phyloP scores from a whole-genome alignment of 1,140 invertebrate species.

The Mylabris phalerata region DNA sequence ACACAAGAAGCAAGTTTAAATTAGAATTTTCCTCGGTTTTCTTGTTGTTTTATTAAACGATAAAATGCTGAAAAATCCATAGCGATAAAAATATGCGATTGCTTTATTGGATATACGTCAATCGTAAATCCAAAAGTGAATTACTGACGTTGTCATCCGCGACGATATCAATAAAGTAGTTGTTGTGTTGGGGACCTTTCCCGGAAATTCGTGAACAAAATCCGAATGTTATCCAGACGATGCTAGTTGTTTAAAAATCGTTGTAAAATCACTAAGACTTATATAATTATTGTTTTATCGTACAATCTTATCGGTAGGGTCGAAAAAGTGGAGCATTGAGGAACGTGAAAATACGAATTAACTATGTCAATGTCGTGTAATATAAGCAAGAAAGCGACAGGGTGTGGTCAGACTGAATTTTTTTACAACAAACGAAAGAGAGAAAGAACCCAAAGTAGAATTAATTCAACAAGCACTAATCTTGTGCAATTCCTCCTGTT shows the following conservation, averaged over 20 bases:
- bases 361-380: slow-evolving; percentile 16
- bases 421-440: too few species aligned
- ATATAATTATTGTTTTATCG: not conserved
- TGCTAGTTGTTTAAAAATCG: not conserved
- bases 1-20: too few species aligned
- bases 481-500: too few species aligned
- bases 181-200: not conserved
- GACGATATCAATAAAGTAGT: slow-evolving; percentile 5
- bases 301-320: too few species aligned
- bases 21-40: too few species aligned
- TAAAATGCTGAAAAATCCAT: not conserved
- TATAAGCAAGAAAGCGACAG: slow-evolving; percentile 9
- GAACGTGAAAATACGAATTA: slow-evolving; percentile 6
- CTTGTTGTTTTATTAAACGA: too few species aligned
- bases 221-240: slow-evolving; percentile 1
- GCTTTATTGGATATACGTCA: slow-evolving; percentile 11
- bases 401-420: slow-evolving; percentile 8
- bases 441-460: too few species aligned
- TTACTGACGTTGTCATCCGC: not conserved
- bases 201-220: not conserved
- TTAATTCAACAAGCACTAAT: too few species aligned
- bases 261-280: not conserved
- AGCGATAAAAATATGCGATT: slow-evolving; percentile 1
- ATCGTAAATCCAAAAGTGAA: slow-evolving; percentile 9
- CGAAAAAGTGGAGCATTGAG: too few species aligned